Base-by-base conservation (phyloP, 1,140 invertebrate species). In the Zaprionus lachaisei region DNA sequence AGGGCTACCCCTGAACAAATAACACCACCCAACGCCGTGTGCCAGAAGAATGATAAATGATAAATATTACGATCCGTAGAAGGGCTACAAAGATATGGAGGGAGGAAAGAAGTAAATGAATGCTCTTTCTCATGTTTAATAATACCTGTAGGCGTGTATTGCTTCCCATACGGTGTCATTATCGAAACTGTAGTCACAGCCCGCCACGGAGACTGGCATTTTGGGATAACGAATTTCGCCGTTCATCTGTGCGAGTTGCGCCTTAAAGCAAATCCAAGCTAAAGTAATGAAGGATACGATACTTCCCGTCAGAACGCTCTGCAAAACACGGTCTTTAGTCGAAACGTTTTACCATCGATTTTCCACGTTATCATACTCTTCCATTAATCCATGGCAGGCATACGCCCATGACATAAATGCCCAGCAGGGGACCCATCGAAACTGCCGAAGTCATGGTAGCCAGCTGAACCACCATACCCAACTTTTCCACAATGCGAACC, bases 341-440 rank as follows among this genome's bases (percentile, higher is more conserved):
- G 15, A 20, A 17, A 9, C 2, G 6, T 11, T 17, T 9, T 17
- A 7, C 1, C 41, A 17, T 9, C 2, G 2, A 17, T 9, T 47
- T 17, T 6, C n/a, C 6, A 9, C n/a, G 4, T 4, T 47, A 62
- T n/a, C 61, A 96, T 69, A 92, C 97, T 92, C 94, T 95, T 11
- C 94, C 94, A 93, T 97, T 97, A 1, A 97, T 95, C 96, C 96
- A 97, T 0, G 97, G 97, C 82, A 97, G 94, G n/a, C 97, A 93
- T 75, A 98, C 95, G 5, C 97, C 97, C 93, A 97, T 95, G 5
- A 94, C 95, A 87, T 98, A 98, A 24, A 98, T 94, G 3, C 96
- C 97, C 5, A 98, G 93, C 6, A 97, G 95, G 2, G 97, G 96
- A 26, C 97, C 97, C 92, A 95, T 96, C 0, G 95, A 95, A 57